Evolutionary conservation across 1,140 invertebrate genomes (phyloP), one percentile per base, ranked within the genome.

Genomic region (Thaumatotibia leucotreta): DNA sequence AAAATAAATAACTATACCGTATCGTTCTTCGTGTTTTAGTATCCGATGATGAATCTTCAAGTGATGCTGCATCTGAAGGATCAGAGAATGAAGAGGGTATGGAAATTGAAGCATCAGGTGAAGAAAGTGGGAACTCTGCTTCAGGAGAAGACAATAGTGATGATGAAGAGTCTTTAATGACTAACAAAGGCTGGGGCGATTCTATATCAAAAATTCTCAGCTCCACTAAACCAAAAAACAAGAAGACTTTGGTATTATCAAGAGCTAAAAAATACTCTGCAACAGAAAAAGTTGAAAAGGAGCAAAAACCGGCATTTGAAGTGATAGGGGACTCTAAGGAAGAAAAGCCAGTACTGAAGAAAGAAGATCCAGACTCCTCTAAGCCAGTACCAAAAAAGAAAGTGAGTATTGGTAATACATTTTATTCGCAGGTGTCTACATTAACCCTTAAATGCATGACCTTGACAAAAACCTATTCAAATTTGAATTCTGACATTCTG

Each of bases 181-280:
- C 79, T 24, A 94, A 94, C 79, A 83, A 85, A 71, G 93, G 92
- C n/a, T 94, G 92, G 95, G 95, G 94, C 50, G 93, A 95, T 87
- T 95, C 93, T 3, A 93, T 96, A 84, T 91, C 93, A 45, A 95
- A 96, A 89, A 95, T 97, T 78, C 88, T 97, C 27, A 93, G 93
- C 54, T 93, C 94, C 22, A 94, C 93, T 45, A 95, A 96, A 82
- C 95, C 95, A 1, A 95, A 95, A 89, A 92, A 93, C 39, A 96
- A 96, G 75, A 95, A 95, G 80, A 93, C 93, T 0, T 79, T 96
- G 65, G 95, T 97, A 2, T 82, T 97, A 62, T 95, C 95, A 4
- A 94, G 94, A 85, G 95, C 95, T 4, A 96, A 95, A 79, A 95
- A 94, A 80, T 80, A 95, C 67, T 93, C 89, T 31, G 93, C 94